Conservation (phyloP, 1,140 invertebrate species). For the Bombus sibiricus region DNA sequence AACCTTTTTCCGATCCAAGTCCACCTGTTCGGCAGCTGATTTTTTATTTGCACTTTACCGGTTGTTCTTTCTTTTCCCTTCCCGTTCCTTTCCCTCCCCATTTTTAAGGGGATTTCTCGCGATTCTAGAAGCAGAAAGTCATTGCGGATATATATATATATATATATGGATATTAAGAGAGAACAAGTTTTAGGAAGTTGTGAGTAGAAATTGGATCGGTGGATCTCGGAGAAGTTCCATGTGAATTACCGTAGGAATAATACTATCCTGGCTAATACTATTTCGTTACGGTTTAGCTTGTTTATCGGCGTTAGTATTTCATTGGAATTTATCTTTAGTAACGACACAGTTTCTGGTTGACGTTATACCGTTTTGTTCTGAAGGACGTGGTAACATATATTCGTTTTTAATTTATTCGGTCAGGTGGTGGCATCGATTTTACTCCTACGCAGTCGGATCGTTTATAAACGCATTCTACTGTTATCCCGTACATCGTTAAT, state of each 20-base stretch:
- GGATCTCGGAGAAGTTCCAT: neutral
- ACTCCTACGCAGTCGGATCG: neutral
- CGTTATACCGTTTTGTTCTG: neutral
- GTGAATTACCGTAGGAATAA: neutral
- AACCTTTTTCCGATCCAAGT: neutral
- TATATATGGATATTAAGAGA: too few relatives aligned
- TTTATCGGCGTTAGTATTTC: neutral
- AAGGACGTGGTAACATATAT: neutral
- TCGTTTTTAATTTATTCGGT: constrained; percentile 19
- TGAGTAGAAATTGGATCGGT: neutral
- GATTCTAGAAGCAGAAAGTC: neutral
- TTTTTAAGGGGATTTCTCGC: neutral
- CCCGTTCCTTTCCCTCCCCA: neutral
- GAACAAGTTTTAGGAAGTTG: too few relatives aligned
- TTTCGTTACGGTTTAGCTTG: neutral
- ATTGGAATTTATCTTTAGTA: neutral
- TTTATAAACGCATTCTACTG: neutral
- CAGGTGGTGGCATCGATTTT: constrained; percentile 6
- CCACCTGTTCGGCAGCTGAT: neutral
- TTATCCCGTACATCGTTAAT: constrained; percentile 5
- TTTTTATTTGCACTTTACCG: neutral
- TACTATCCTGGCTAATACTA: neutral
- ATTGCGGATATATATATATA: too few relatives aligned
- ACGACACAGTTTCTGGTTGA: neutral
- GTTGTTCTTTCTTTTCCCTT: neutral